Evolutionary conservation across 2,113 vertebrate species (phyloP).

Genomic region (Corythaeola cristata): DNA sequence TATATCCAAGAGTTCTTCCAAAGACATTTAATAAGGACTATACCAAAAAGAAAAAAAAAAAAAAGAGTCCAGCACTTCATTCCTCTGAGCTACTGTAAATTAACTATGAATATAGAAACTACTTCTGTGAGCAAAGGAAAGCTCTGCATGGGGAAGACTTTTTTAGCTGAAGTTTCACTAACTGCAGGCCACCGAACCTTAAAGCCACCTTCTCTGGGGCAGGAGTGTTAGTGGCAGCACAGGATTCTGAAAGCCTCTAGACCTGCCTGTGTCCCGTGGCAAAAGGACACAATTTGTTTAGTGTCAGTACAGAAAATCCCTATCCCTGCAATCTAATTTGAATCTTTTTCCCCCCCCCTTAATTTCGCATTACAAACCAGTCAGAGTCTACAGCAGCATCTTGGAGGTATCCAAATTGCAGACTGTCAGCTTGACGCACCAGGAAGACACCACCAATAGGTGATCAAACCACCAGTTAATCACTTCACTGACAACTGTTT

Average conservation of each 20-base stretch:
- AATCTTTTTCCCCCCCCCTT: neutral
- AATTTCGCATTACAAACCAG: neutral
- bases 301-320: neutral
- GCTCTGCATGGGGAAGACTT: neutral
- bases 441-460: neutral
- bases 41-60: neutral
- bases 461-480: neutral
- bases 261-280: no score
- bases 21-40: neutral
- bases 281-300: neutral
- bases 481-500: neutral
- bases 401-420: neutral
- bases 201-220: neutral
- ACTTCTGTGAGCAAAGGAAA: neutral
- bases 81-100: slow-evolving; percentile 19
- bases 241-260: neutral
- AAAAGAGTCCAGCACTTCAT: neutral
- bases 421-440: neutral
- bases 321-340: neutral
- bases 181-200: neutral
- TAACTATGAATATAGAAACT: neutral
- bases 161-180: neutral
- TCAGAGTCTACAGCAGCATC: neutral
- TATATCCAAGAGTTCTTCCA: neutral
- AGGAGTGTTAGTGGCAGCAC: neutral